Percentiles rank a stretch among this genome's conserved stretches.
phyloP scores from a whole-genome alignment of 23 tunicate genomes.

The Phallusia fumigata region DNA sequence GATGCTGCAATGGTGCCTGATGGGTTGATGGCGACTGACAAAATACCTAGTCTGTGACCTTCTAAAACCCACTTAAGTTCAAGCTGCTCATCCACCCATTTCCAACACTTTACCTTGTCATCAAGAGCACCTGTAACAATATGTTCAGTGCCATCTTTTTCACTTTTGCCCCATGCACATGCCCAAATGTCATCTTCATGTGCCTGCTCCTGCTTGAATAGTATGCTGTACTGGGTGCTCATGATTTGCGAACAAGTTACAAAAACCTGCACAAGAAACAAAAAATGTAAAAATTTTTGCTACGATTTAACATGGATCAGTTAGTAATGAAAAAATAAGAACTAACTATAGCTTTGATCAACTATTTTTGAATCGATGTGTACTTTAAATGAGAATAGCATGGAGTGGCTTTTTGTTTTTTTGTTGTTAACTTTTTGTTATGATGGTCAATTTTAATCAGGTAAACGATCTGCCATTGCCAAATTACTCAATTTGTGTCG shows the following conservation, averaged over 20 bases:
- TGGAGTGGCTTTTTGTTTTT: too few relatives aligned
- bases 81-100: constrained; percentile 93
- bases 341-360: too few relatives aligned
- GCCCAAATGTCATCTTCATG: constrained; percentile 99
- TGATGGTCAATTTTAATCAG: too few relatives aligned
- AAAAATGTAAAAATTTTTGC: too few relatives aligned
- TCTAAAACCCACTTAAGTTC: constrained; percentile 87
- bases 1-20: constrained; percentile 96
- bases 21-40: constrained; percentile 75
- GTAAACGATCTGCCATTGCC: too few relatives aligned
- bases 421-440: too few relatives aligned
- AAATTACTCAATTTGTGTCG: too few relatives aligned
- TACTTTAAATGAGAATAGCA: too few relatives aligned
- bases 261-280: too few relatives aligned
- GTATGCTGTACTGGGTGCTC: constrained; percentile 91
- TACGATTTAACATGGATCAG: too few relatives aligned
- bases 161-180: constrained; percentile 98
- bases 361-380: too few relatives aligned
- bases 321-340: too few relatives aligned
- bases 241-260: constrained; percentile 11
- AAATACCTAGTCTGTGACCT: constrained; percentile 95
- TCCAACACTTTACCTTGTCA: constrained; percentile 97
- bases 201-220: constrained; percentile 95
- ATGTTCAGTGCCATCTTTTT: constrained; percentile 89
- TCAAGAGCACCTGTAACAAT: constrained; percentile 97